Evolutionary conservation across 2,888 invertebrate genomes (phyloP).

Genomic region (Aradus depressus): DNA sequence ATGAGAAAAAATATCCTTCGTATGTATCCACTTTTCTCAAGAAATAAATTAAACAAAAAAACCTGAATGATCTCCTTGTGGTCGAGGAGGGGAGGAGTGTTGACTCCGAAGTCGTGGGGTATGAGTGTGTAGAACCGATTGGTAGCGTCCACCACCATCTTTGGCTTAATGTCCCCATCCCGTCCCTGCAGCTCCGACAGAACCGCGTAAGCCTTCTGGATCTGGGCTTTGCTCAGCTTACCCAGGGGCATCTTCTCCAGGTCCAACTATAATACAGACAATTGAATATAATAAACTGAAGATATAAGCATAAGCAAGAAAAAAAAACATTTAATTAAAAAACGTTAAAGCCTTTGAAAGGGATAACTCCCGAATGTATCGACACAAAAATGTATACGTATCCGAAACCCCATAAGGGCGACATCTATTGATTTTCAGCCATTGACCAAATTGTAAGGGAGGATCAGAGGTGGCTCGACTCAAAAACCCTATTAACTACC

Average conservation of each 20-base stretch:
- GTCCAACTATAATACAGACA: constrained; percentile 50
- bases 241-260: constrained; percentile 97
- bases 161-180: constrained; percentile 37
- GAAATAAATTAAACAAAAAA: constrained; percentile 5
- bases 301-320: not conserved
- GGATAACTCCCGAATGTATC: not conserved
- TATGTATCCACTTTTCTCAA: too few relatives aligned
- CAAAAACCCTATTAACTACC: too few relatives aligned
- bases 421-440: not conserved
- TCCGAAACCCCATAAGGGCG: not conserved
- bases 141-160: constrained; percentile 66
- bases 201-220: constrained; percentile 72
- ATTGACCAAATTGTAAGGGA: not conserved
- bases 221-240: constrained; percentile 82
- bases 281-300: not conserved
- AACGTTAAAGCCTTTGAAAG: not conserved
- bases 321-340: not conserved
- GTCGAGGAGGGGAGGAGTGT: constrained; percentile 69
- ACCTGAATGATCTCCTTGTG: constrained; percentile 60
- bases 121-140: constrained; percentile 92
- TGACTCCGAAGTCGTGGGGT: constrained; percentile 86
- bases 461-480: too few relatives aligned
- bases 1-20: too few relatives aligned
- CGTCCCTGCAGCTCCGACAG: constrained; percentile 54
- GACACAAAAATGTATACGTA: not conserved